Evolutionary conservation across 92 coral and sea anemone species (phyloP).

Genomic region (Desmophyllum pertusum): DNA sequence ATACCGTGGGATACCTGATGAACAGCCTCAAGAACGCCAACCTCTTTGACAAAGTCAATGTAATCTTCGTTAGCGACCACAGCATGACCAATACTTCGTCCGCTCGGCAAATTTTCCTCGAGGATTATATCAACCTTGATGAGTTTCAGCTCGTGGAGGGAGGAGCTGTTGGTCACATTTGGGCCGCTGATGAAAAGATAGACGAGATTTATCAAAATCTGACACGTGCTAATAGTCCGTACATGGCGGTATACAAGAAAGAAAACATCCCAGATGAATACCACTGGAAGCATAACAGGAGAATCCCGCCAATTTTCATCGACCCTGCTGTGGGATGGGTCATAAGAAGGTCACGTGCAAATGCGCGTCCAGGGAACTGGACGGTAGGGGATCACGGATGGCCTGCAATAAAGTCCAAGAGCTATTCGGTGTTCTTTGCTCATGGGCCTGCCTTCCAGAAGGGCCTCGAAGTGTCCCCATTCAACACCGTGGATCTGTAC

Average conservation of each 20-base stretch:
- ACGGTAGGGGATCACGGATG: no score
- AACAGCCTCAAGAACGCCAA: constrained; percentile 67
- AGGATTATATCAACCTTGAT: constrained; percentile 58
- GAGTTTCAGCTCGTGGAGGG: constrained; percentile 60
- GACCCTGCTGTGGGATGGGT: no score
- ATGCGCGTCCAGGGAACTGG: no score
- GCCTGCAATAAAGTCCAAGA: no score
- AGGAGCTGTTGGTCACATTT: constrained; percentile 72
- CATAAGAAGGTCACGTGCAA: no score
- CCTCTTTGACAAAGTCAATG: constrained; percentile 78
- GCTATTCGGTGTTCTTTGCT: no score
- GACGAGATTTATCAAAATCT: constrained; percentile 78
- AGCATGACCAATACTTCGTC: constrained; percentile 85
- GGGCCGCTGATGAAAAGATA: constrained; percentile 66
- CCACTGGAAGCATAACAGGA: constrained; percentile 86
- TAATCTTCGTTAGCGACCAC: constrained; percentile 88
- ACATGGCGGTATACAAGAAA: constrained; percentile 78
- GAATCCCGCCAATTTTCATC: no score
- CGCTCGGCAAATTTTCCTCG: constrained; percentile 67
- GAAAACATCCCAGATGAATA: constrained; percentile 74
- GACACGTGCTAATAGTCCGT: constrained; percentile 54
- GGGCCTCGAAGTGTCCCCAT: no score
- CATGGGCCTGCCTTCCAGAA: no score
- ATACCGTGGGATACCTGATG: constrained; percentile 82
- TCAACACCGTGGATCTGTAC: no score